Conservation (phyloP, 2,113 vertebrate genomes). For the Micromys minutus region DNA sequence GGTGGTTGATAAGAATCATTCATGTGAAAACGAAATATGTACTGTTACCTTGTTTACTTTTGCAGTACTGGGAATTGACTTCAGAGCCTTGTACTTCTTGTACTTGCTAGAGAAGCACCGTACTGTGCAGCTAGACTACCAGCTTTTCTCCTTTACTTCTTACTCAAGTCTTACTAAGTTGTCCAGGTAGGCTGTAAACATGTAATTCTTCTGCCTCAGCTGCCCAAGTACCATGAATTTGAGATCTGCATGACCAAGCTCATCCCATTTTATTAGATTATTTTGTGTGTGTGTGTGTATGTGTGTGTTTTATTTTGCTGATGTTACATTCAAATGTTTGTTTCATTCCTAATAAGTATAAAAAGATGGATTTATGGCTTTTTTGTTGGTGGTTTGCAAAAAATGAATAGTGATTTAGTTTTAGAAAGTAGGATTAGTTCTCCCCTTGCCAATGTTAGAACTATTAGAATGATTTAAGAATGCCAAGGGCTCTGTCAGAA, state of each 20-base stretch:
- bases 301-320: conserved; percentile 1
- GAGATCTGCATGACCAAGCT: background rate
- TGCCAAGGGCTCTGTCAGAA: conserved; percentile 9
- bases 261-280: background rate
- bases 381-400: conserved; percentile 26
- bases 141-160: background rate
- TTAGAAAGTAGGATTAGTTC: conserved; percentile 19
- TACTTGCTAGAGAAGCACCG: too few species aligned
- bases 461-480: background rate
- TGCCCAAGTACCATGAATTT: background rate
- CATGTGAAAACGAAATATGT: background rate
- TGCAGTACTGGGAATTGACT: background rate
- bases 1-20: conserved; percentile 37
- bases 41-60: background rate
- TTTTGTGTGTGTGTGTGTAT: background rate
- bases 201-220: background rate
- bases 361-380: conserved; percentile 33
- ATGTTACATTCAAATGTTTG: conserved; percentile 37
- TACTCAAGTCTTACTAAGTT: background rate
- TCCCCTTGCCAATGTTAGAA: conserved; percentile 9
- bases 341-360: conserved; percentile 1
- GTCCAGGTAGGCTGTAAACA: background rate
- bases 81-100: background rate
- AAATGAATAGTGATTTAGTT: conserved; percentile 28
- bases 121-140: background rate